Conservation (phyloP, 2,888 invertebrate species). For the Conops quadrifasciatus region DNA sequence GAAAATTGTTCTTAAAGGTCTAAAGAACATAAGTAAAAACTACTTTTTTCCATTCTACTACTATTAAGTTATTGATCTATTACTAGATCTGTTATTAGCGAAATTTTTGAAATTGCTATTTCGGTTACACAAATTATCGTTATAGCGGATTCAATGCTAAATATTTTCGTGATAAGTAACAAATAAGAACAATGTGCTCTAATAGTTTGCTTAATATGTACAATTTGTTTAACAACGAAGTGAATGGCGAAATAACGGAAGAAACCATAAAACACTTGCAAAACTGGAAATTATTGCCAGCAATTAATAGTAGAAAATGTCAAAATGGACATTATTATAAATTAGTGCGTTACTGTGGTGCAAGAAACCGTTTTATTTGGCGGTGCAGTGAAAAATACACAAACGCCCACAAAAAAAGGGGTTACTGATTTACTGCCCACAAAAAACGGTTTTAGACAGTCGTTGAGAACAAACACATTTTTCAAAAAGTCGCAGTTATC, state of each 20-base stretch:
- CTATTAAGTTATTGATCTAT: too few species aligned
- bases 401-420: slow-evolving; percentile 10
- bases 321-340: slow-evolving; percentile 3
- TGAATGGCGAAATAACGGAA: neutral
- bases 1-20: too few species aligned
- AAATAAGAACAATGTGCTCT: too few species aligned
- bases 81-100: too few species aligned
- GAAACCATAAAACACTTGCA: neutral
- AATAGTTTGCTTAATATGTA: neutral
- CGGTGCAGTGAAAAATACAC: neutral
- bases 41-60: too few species aligned
- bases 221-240: slow-evolving; percentile 7
- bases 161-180: too few species aligned
- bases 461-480: neutral
- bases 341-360: neutral
- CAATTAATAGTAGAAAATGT: neutral
- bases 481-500: neutral
- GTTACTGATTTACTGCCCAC: too few species aligned
- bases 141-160: too few species aligned
- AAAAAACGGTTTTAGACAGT: too few species aligned
- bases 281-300: neutral
- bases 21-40: too few species aligned
- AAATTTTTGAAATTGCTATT: too few species aligned
- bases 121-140: too few species aligned
- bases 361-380: neutral